Base-by-base conservation (phyloP, 2,888 invertebrate genomes). In the Plebejus melissa region DNA sequence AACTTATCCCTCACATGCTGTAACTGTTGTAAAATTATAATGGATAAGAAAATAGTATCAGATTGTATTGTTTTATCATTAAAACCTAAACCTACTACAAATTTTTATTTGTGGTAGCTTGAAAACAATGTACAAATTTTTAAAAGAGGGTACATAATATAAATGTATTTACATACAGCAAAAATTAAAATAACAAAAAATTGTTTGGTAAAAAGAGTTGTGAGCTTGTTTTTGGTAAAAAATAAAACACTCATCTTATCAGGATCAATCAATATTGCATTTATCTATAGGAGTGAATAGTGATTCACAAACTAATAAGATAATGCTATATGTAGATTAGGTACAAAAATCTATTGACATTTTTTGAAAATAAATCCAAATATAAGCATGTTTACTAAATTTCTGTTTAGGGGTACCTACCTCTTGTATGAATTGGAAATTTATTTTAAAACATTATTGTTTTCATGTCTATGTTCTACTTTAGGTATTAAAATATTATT, bases 191-290 rank as follows among this genome's bases (percentile, higher is more conserved):
- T 22, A 22, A 22, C 22, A 22, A 22, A 22, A 22, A 22, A 22
- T 0, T 22, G 22, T 22, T 22, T 46, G 46, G 46, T 46, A 46
- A 46, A 46, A 9, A 46, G 46, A 9, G 46, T 46, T 46, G 46
- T 46, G 46, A 46, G 46, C 46, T 46, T 46, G 46, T 46, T 46
- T 46, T 46, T 46, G 46, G 9, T 46, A 46, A 46, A 46, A 46
- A 46, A 9, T 46, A 54, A 54, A 4, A 22, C n/a, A 46, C 13
- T 28, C 46, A 32, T 28, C 32, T 54, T 72, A 72, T 72, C 72
- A 54, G 50, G 28, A 50, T 72, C 72, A 72, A 72, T 72, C 72
- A 72, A 72, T 72, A 72, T 28, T 54, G 50, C 7, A 32, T 72
- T 72, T 72, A 72, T 72, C 72, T 71, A 22, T 70, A 71, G 3